Evolutionary conservation across 2,888 invertebrate genomes (phyloP), one percentile per base, ranked within the genome.

Genomic region (Ennomos erosarius): DNA sequence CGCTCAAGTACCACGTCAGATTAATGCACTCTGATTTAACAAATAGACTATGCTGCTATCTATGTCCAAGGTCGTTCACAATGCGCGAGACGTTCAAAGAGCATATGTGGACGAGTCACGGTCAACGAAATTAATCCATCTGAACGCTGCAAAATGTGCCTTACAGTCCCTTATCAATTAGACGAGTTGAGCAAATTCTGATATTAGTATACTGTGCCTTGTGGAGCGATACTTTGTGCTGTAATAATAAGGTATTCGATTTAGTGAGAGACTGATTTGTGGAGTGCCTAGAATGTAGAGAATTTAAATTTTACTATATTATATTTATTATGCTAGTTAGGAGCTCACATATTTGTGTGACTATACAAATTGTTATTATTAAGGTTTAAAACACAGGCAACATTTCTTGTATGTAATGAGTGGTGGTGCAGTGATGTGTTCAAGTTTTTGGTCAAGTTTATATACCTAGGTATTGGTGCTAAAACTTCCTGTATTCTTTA

Each of bases 1-100:
- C 95, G 40, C 88, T 95, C 67, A 95, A 95, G 79, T 95, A 95
- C 78, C 95, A 95, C 71, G 95, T 95, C 44, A 90, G 95, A 68
- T 84, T 95, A 77, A 94, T 95, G 87, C 95, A 95, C 84, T 95
- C 95, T 36, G 95, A 95, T 81, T 86, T 95, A 68, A 94, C 94
- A 16, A 95, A 95, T 76, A 92, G 94, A 78, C 90, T 95, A 64
- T 95, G 95, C 82, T 95, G 95, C 81, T 95, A 95, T 79, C 85
- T 95, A 49, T 95, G 95, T 76, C 95, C 95, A 34, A 93, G 94
- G 70, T 94, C 95, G n/a, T 95, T 95, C 70, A 94, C 94, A 56
- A 94, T 94, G 88, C 85, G 95, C 63, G 95, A 95, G 76, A 94
- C 94, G 42, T 95, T 94, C 79, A 95, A 95, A 80, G 94, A 94